Conservation (phyloP, 1,140 invertebrate genomes). For the Portunus trituberculatus region DNA sequence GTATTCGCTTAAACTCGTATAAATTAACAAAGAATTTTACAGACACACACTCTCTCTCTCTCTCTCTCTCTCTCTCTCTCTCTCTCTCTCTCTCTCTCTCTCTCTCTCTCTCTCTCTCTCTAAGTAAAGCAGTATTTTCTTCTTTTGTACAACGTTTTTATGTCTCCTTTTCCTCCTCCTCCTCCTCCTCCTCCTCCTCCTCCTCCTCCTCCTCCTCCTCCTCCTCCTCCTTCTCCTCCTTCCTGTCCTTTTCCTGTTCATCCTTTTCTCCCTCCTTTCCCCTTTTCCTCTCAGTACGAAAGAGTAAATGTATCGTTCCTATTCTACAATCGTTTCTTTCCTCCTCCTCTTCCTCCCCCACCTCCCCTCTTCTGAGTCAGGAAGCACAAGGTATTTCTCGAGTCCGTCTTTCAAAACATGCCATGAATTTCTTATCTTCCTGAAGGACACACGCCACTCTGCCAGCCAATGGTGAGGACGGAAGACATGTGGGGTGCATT, state of each 20-base stretch:
- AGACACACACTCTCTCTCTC: background rate
- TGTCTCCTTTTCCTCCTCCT: background rate
- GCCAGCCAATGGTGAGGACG: too few relatives aligned
- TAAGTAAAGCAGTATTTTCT: too few relatives aligned
- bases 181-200: background rate
- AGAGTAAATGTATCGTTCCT: too few relatives aligned
- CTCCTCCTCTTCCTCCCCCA: background rate
- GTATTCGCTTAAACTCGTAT: too few relatives aligned
- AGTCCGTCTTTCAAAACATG: background rate
- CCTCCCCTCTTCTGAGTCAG: background rate
- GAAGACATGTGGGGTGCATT: too few relatives aligned
- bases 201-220: background rate
- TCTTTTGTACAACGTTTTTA: too few relatives aligned
- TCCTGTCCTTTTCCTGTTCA: background rate
- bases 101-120: background rate
- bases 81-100: slow-evolving; percentile 20
- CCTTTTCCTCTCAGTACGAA: background rate
- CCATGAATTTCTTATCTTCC: background rate
- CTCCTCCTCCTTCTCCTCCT: too few relatives aligned
- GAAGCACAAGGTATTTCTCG: background rate
- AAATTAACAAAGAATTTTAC: too few relatives aligned
- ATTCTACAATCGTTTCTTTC: background rate
- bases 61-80: slow-evolving; percentile 32
- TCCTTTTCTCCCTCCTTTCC: background rate
- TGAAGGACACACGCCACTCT: background rate